phyloP scores from a whole-genome alignment of 2,888 invertebrate genomes.

The Mythimna vitellina region DNA sequence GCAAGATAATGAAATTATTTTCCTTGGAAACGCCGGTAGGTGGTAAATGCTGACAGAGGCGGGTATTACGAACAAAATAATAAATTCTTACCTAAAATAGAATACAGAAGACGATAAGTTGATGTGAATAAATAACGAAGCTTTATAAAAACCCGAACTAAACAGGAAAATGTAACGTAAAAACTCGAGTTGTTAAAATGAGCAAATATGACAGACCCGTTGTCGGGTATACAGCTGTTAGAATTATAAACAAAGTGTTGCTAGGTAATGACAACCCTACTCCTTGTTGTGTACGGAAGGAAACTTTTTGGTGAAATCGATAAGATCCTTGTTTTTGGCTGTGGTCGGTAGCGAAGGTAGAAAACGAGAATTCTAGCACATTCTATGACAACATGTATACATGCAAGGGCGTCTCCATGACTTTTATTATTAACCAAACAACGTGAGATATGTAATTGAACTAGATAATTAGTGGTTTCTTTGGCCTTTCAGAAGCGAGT shows the following conservation, averaged over 20 bases:
- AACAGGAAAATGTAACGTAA: conserved; percentile 42
- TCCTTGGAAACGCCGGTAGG: conserved; percentile 29
- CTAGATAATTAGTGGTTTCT: neutral
- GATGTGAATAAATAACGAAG: conserved; percentile 56
- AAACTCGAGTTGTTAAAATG: conserved; percentile 42
- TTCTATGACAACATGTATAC: neutral
- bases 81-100: conserved; percentile 64
- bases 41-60: conserved; percentile 21
- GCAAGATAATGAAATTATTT: conserved; percentile 34
- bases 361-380: neutral
- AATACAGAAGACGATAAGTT: conserved; percentile 45
- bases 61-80: conserved; percentile 37
- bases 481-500: neutral
- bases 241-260: conserved; percentile 68
- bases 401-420: neutral
- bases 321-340: conserved; percentile 38
- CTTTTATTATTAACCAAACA: neutral
- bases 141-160: conserved; percentile 55
- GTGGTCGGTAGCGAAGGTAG: neutral
- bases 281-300: conserved; percentile 34
- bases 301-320: conserved; percentile 52
- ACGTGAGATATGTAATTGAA: too few relatives aligned
- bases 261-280: conserved; percentile 64
- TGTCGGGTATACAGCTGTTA: conserved; percentile 66
- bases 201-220: conserved; percentile 60